Evolutionary conservation across 2,113 vertebrate species (phyloP).

Genomic region (Paracanthobrama guichenoti): DNA sequence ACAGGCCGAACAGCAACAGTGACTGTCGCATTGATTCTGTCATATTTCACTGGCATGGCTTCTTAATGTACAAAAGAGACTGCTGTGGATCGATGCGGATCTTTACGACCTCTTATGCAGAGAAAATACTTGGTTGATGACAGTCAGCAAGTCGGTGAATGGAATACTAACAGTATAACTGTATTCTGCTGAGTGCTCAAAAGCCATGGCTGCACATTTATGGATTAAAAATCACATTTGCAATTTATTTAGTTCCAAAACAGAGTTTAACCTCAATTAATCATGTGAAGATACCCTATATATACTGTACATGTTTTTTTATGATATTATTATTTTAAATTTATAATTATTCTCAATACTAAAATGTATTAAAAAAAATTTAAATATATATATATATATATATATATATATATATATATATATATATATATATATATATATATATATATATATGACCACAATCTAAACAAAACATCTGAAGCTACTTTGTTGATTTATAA

Average conservation of each 20-base stretch:
- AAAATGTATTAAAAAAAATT: too few species aligned
- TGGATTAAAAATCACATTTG: conserved; percentile 6
- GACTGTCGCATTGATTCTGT: neutral
- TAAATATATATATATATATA: too few species aligned
- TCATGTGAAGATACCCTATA: neutral
- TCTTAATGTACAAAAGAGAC: conserved; percentile 2
- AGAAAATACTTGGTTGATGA: conserved; percentile 32
- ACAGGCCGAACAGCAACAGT: neutral
- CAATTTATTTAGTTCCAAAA: neutral
- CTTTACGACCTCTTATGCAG: conserved; percentile 5
- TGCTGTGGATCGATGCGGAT: conserved; percentile 16
- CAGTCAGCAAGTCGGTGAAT: neutral
- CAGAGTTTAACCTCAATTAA: neutral
- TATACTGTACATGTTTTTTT: too few species aligned
- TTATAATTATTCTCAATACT: too few species aligned
- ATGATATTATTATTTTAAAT: too few species aligned
- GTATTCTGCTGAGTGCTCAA: neutral
- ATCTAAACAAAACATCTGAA: neutral
- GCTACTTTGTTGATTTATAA: neutral
- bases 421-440: too few species aligned
- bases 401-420: too few species aligned
- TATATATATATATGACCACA: neutral
- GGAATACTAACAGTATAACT: neutral
- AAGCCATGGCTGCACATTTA: conserved; percentile 1
- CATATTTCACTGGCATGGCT: neutral